Conservation (phyloP, 2,797 vertebrate genomes). For the Hephaestus fuliginosus region DNA sequence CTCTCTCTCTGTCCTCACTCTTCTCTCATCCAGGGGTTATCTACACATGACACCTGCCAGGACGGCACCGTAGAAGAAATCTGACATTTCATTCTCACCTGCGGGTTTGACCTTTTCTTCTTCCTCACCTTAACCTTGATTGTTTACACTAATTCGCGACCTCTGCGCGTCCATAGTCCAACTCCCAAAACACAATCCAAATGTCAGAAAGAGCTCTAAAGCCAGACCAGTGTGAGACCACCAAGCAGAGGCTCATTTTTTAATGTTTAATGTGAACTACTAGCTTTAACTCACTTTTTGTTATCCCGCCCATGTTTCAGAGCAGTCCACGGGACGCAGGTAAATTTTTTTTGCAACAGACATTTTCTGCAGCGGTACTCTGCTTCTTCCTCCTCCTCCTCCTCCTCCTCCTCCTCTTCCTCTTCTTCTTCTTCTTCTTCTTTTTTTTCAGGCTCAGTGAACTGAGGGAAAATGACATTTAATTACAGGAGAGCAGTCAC, state of each 20-base stretch:
- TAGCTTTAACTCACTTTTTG: slow-evolving; percentile 45
- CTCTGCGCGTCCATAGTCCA: slow-evolving; percentile 12
- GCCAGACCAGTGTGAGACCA: slow-evolving; percentile 3
- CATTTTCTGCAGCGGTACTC: slow-evolving; percentile 80
- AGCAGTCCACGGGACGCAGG: slow-evolving; percentile 73
- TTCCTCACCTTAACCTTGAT: slow-evolving; percentile 56
- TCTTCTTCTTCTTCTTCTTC: slow-evolving; percentile 27
- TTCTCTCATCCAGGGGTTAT: slow-evolving; percentile 64
- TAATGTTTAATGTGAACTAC: slow-evolving; percentile 41
- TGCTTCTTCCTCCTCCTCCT: slow-evolving; percentile 31
- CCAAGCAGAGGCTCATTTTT: slow-evolving; percentile 38
- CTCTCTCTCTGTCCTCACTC: slow-evolving; percentile 9
- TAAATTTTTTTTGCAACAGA: slow-evolving; percentile 78
- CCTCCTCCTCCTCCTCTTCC: slow-evolving; percentile 23
- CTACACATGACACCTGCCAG: slow-evolving; percentile 70
- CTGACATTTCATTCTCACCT: slow-evolving; percentile 71
- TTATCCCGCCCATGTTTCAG: slow-evolving; percentile 35
- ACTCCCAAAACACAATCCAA: slow-evolving; percentile 27
- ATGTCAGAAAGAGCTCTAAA: slow-evolving; percentile 39
- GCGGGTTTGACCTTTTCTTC: slow-evolving; percentile 41
- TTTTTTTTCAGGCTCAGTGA: slow-evolving; percentile 87
- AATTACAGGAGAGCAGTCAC: slow-evolving; percentile 95
- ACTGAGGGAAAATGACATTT: slow-evolving; percentile 94
- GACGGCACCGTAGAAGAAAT: slow-evolving; percentile 13
- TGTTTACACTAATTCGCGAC: slow-evolving; percentile 56